Percentiles rank a stretch among this genome's conserved stretches.
phyloP scores from a whole-genome alignment of 2,888 invertebrate species.

The Himalopsyche anomala region DNA sequence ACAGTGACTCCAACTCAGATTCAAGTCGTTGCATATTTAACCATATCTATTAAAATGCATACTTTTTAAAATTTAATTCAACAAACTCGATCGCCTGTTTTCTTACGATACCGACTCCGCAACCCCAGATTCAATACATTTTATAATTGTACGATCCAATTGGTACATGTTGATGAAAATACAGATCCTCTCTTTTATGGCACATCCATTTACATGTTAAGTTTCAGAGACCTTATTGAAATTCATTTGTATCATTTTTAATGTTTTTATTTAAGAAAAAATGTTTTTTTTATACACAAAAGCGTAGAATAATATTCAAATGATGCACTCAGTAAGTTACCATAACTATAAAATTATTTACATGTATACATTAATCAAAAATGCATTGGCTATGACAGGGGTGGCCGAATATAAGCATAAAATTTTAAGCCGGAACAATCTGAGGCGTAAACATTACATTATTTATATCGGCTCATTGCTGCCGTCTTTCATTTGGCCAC shows the following conservation, averaged over 20 bases:
- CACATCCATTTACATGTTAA: background rate
- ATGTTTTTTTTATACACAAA: slow-evolving; percentile 62
- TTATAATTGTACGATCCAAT: too few relatives aligned
- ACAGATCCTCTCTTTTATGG: too few relatives aligned
- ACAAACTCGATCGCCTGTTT: too few relatives aligned
- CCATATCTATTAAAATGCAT: too few relatives aligned
- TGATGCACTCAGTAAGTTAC: slow-evolving; percentile 62
- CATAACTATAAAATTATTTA: slow-evolving; percentile 61
- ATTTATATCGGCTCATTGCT: background rate
- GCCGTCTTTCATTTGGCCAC: slow-evolving; percentile 13
- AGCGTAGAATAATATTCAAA: slow-evolving; percentile 53
- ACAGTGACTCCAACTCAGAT: too few relatives aligned
- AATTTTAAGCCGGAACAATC: background rate
- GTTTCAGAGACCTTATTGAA: background rate
- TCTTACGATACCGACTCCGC: too few relatives aligned
- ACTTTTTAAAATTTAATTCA: too few relatives aligned
- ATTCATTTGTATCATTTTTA: slow-evolving; percentile 32
- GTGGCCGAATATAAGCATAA: background rate
- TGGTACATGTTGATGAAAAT: too few relatives aligned
- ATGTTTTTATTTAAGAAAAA: slow-evolving; percentile 61
- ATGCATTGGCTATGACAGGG: slow-evolving; percentile 37
- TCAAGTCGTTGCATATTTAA: too few relatives aligned
- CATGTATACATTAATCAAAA: slow-evolving; percentile 51
- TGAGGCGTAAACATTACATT: background rate
- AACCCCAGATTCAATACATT: too few relatives aligned